A percentile compares a stretch with the other conserved stretches of the same genome.
Conservation (phyloP, 2,888 invertebrate genomes). For the Phengaris alcon region DNA sequence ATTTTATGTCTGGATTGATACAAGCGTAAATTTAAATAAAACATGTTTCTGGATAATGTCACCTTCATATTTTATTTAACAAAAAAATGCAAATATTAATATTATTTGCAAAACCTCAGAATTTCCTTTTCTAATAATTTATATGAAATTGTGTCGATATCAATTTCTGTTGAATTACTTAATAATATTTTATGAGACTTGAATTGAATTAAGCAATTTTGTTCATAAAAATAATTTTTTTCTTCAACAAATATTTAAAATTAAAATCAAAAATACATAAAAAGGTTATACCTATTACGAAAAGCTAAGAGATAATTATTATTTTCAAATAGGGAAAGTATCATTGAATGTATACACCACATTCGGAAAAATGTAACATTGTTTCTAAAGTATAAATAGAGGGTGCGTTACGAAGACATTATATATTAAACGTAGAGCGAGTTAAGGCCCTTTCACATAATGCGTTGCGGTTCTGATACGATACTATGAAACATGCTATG, state of each 20-base stretch:
- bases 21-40: no score
- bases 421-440: constrained; percentile 35
- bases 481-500: no score
- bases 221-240: neutral
- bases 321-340: neutral
- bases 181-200: neutral
- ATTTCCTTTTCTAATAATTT: no score
- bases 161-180: neutral
- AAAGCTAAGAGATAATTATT: neutral
- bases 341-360: constrained; percentile 5
- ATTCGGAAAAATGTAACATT: constrained; percentile 11
- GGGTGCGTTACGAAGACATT: constrained; percentile 28
- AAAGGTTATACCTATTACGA: no score
- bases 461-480: neutral
- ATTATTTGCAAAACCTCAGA: no score
- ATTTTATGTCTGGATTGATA: no score
- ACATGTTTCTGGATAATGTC: no score
- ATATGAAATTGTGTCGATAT: neutral
- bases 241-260: no score
- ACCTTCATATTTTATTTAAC: no score
- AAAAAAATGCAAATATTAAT: no score
- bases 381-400: constrained; percentile 21
- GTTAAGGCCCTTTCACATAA: constrained; percentile 9
- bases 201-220: neutral
- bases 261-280: no score